Conservation (phyloP, 2,888 invertebrate genomes). For the Ennomos quercinarius region DNA sequence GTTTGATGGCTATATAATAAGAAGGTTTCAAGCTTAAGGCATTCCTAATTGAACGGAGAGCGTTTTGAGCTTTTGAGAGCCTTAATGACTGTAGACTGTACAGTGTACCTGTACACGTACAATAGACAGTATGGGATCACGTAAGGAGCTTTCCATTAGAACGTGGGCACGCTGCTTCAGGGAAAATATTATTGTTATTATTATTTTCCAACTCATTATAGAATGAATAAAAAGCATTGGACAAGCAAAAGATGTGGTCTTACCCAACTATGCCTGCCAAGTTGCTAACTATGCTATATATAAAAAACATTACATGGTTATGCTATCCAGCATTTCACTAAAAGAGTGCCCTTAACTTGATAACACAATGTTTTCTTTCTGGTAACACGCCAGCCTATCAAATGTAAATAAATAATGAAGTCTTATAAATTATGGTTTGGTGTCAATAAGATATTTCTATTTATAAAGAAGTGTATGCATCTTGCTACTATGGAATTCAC, state of each 20-base stretch:
- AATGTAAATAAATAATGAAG: too few species aligned
- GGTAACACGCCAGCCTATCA: too few species aligned
- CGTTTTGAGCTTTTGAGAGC: constrained; percentile 50
- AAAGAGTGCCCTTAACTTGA: neutral
- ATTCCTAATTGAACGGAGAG: constrained; percentile 55
- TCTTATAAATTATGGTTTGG: too few species aligned
- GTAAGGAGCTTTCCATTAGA: constrained; percentile 54
- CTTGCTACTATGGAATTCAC: constrained; percentile 4
- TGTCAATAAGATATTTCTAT: neutral
- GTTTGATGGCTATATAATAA: constrained; percentile 35
- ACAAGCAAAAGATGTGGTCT: too few species aligned
- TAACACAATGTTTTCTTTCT: neutral
- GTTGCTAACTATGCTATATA: too few species aligned
- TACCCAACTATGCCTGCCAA: too few species aligned
- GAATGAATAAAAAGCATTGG: too few species aligned
- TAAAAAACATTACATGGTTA: too few species aligned
- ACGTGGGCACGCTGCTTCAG: constrained; percentile 23
- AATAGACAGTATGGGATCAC: constrained; percentile 51
- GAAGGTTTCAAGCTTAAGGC: constrained; percentile 47
- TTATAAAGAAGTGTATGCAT: neutral
- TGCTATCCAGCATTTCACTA: too few species aligned
- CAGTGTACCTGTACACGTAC: constrained; percentile 46
- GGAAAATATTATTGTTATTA: too few species aligned
- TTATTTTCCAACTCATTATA: too few species aligned
- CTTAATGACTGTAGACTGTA: constrained; percentile 52